Evolutionary conservation across 1,140 invertebrate species (phyloP).

Genomic region (Leguminivora glycinivorella): DNA sequence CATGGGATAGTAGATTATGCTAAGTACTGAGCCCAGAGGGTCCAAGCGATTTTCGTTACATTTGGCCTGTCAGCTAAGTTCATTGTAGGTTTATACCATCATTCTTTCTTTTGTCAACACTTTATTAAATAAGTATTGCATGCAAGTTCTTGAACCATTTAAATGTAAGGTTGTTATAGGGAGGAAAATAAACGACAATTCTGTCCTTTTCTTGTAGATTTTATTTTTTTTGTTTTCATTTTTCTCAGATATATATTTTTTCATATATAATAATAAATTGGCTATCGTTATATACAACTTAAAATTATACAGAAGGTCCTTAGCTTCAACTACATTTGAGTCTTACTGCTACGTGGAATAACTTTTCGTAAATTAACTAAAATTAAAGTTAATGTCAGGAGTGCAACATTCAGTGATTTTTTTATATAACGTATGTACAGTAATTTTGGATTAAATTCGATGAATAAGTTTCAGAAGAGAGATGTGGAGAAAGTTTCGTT

Average conservation of each 20-base stretch:
- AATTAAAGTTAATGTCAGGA: constrained; percentile 27
- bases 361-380: constrained; percentile 47
- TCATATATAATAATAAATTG: constrained; percentile 67
- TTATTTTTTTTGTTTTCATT: constrained; percentile 67
- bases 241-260: constrained; percentile 61
- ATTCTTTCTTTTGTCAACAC: too few relatives aligned
- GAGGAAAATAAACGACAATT: constrained; percentile 42
- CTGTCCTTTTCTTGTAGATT: constrained; percentile 53
- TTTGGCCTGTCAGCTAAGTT: too few relatives aligned
- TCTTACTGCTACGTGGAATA: constrained; percentile 73
- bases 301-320: constrained; percentile 59
- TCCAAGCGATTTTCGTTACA: too few relatives aligned
- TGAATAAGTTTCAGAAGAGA: not conserved
- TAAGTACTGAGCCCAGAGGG: too few relatives aligned
- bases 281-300: constrained; percentile 73
- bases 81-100: too few relatives aligned
- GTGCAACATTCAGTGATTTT: constrained; percentile 21
- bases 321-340: constrained; percentile 63
- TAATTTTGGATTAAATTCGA: constrained; percentile 15
- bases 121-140: too few relatives aligned
- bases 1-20: too few relatives aligned
- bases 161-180: too few relatives aligned
- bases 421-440: constrained; percentile 15
- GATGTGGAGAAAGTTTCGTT: not conserved
- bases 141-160: too few relatives aligned